These are phyloP conservation scores for Oligia strigilis DNA, from an alignment of 2,888 invertebrate species.

Conservation along the genomic window DNA sequence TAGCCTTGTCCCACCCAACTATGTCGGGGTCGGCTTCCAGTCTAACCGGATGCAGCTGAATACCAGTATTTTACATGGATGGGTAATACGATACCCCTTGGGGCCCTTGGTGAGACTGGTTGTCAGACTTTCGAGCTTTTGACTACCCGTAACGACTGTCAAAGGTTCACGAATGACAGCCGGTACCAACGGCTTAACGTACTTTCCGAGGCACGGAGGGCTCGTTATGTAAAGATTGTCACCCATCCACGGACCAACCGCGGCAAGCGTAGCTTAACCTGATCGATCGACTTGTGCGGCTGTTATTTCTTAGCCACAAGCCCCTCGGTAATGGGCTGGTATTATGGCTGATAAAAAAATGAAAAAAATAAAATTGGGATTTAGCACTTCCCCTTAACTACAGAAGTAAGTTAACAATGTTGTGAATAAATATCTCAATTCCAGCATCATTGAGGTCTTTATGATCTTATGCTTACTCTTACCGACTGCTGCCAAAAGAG, in stretches of 20 bases:
- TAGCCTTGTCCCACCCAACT: neutral
- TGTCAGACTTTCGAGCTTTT: neutral
- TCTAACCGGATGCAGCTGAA: neutral
- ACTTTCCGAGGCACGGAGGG: too few relatives aligned
- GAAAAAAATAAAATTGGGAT: too few relatives aligned
- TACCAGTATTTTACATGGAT: neutral
- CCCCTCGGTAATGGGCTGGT: too few relatives aligned
- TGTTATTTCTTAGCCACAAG: too few relatives aligned
- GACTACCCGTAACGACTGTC: neutral
- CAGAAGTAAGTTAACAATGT: conserved; percentile 32
- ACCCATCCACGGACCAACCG: too few relatives aligned
- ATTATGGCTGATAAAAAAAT: too few relatives aligned
- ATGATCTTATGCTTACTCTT: conserved; percentile 8
- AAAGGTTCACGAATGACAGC: neutral
- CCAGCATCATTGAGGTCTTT: conserved; percentile 44
- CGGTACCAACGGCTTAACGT: too few relatives aligned
- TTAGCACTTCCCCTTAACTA: conserved; percentile 44
- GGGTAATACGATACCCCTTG: neutral
- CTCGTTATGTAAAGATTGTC: too few relatives aligned
- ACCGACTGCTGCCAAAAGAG: conserved; percentile 13
- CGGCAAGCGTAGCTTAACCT: too few relatives aligned
- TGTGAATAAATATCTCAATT: conserved; percentile 56
- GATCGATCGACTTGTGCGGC: too few relatives aligned
- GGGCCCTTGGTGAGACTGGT: neutral
- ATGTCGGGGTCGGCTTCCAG: too few relatives aligned